Evolutionary conservation across 2,113 vertebrate species (phyloP).

Genomic region (Corvus moneduloides): DNA sequence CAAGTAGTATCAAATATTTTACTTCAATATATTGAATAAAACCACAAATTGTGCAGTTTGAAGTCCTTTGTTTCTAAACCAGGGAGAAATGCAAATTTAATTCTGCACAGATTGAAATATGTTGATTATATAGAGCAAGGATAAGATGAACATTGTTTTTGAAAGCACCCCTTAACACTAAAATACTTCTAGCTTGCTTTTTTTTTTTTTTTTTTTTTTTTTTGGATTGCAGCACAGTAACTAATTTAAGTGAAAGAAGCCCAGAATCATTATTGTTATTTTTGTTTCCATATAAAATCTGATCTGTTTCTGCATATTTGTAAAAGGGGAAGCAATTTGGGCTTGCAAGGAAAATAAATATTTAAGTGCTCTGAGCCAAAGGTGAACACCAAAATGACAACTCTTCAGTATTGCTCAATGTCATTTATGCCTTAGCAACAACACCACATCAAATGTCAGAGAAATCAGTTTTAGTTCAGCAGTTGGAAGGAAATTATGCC

Average conservation of each 20-base stretch:
- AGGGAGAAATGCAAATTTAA: background rate
- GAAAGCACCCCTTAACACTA: background rate
- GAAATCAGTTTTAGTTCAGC: slow-evolving; percentile 65
- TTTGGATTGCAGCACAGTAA: background rate
- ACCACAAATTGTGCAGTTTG: background rate
- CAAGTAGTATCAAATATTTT: background rate
- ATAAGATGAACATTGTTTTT: background rate
- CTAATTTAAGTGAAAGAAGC: background rate
- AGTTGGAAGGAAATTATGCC: slow-evolving; percentile 52
- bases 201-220: background rate
- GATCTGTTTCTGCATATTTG: background rate
- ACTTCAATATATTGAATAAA: background rate
- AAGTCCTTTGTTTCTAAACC: background rate
- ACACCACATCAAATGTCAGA: slow-evolving; percentile 30
- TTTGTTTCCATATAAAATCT: slow-evolving; percentile 11
- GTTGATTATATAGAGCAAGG: background rate
- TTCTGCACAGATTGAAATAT: background rate
- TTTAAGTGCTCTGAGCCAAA: background rate
- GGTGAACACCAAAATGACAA: slow-evolving; percentile 36
- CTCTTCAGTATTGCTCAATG: slow-evolving; percentile 12
- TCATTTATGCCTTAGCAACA: slow-evolving; percentile 41
- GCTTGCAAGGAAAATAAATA: background rate
- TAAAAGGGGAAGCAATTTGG: background rate
- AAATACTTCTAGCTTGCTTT: background rate
- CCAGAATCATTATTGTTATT: background rate